Conservation (phyloP, 2,888 invertebrate species). For the Melinopterus prodromus region DNA sequence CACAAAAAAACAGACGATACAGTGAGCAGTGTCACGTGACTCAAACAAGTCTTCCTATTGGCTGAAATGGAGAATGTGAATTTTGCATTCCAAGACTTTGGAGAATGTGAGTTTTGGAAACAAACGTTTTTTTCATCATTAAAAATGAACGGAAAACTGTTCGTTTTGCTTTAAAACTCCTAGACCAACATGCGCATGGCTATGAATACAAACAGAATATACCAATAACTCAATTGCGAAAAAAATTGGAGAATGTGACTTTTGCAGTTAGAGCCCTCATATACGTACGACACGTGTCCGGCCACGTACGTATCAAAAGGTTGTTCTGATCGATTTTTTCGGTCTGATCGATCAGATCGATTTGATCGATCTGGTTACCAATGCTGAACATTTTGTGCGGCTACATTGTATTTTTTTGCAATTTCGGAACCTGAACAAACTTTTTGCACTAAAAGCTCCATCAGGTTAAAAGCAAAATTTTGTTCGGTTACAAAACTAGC, state of each 20-base stretch:
- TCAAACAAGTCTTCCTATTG: constrained; percentile 4
- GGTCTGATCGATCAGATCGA: too few relatives aligned
- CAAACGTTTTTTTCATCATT: neutral
- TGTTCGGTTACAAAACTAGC: too few relatives aligned
- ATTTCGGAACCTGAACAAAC: too few relatives aligned
- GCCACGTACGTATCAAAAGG: too few relatives aligned
- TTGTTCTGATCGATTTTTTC: too few relatives aligned
- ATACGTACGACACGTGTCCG: too few relatives aligned
- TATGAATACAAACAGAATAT: constrained; percentile 4
- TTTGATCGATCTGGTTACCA: too few relatives aligned
- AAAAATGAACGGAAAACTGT: constrained; percentile 4
- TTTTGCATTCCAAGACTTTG: constrained; percentile 4
- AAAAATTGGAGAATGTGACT: constrained; percentile 4
- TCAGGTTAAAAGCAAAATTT: too few relatives aligned
- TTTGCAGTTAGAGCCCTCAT: constrained; percentile 1
- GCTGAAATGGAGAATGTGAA: constrained; percentile 4
- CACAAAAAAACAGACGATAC: neutral
- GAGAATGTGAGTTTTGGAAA: constrained; percentile 4
- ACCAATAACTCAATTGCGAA: constrained; percentile 4
- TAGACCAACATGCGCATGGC: constrained; percentile 4
- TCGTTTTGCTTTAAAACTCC: neutral
- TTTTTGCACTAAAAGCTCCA: too few relatives aligned
- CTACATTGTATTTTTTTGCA: too few relatives aligned
- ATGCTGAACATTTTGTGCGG: too few relatives aligned
- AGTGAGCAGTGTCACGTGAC: constrained; percentile 4